Conservation (phyloP, 2,888 invertebrate genomes). For the Cataglyphis cursor region DNA sequence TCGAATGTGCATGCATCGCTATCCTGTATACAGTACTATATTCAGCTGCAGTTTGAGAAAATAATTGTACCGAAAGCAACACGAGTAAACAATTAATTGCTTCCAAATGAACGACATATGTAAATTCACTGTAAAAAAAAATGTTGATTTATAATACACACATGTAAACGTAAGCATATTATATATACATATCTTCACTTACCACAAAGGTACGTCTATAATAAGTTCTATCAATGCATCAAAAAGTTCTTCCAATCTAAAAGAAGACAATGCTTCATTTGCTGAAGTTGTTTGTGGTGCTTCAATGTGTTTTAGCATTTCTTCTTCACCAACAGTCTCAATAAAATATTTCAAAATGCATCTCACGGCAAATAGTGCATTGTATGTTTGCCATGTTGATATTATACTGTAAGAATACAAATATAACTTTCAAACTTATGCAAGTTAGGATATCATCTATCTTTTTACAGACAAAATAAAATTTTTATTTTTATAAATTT, state of each 20-base stretch:
- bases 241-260: conserved; percentile 90
- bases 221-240: conserved; percentile 93
- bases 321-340: conserved; percentile 96
- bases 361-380: conserved; percentile 96
- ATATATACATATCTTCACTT: conserved; percentile 82
- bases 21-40: conserved; percentile 87
- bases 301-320: conserved; percentile 94
- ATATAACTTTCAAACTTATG: not conserved
- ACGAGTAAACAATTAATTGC: conserved; percentile 95
- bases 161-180: conserved; percentile 11
- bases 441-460: conserved; percentile 30
- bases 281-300: conserved; percentile 86
- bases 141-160: conserved; percentile 32
- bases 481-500: conserved; percentile 8
- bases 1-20: conserved; percentile 90
- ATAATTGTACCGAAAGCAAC: conserved; percentile 95
- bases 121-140: conserved; percentile 90
- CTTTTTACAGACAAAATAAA: not conserved
- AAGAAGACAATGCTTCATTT: conserved; percentile 77
- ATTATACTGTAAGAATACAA: conserved; percentile 88
- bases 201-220: conserved; percentile 94
- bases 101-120: conserved; percentile 95
- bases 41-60: conserved; percentile 89
- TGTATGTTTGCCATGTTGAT: conserved; percentile 97
- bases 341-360: conserved; percentile 95